Percentiles rank a stretch among this genome's conserved stretches.
These are phyloP conservation scores for Tetramorium alpestre DNA, from an alignment of 1,140 invertebrate species.

Conservation along the genomic window DNA sequence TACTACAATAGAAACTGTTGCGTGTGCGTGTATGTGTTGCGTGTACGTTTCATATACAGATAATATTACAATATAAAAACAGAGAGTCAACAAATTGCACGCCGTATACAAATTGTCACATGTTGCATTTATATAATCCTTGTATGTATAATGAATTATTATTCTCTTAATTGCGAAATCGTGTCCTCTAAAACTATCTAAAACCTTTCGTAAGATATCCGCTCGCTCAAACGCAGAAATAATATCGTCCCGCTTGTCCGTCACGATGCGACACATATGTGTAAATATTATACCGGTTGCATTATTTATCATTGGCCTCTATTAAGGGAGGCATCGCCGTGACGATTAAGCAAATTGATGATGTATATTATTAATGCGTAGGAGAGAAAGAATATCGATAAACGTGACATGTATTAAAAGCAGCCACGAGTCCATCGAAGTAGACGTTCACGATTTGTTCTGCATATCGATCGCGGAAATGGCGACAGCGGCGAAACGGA, in stretches of 20 bases:
- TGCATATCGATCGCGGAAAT: neutral
- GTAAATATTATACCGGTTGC: neutral
- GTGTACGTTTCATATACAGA: neutral
- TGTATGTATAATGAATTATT: slow-evolving; percentile 11
- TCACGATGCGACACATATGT: neutral
- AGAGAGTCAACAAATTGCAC: neutral
- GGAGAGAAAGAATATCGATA: slow-evolving; percentile 2
- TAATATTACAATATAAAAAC: slow-evolving; percentile 13
- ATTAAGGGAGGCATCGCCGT: neutral
- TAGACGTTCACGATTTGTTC: slow-evolving; percentile 30
- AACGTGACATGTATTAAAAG: neutral
- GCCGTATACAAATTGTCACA: neutral
- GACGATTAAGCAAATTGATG: slow-evolving; percentile 1
- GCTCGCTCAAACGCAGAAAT: neutral
- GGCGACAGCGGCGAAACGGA: slow-evolving; percentile 2
- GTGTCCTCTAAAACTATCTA: slow-evolving; percentile 1
- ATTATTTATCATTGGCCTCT: neutral
- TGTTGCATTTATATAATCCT: neutral
- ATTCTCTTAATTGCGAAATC: slow-evolving; percentile 19
- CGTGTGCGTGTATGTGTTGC: neutral
- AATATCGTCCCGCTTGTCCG: neutral
- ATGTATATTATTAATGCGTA: slow-evolving; percentile 15
- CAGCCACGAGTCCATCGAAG: slow-evolving; percentile 6
- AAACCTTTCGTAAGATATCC: neutral
- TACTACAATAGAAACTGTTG: neutral